phyloP scores from a whole-genome alignment of 2,797 vertebrate genomes.

The Argyrosomus regius region DNA sequence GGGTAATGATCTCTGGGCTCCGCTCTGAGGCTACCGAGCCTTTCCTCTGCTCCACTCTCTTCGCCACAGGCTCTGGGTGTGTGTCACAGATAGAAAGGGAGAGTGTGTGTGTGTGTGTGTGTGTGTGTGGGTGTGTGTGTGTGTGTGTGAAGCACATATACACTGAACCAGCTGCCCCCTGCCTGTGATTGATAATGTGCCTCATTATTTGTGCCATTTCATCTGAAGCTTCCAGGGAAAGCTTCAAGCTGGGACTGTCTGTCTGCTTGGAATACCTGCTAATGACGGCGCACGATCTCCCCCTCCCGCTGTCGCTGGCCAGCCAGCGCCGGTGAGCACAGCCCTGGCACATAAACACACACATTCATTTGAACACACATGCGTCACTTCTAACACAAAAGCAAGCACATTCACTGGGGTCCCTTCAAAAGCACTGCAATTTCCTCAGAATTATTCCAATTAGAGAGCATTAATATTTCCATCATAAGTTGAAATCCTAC shows the following conservation, averaged over 20 bases:
- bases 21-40: conserved; percentile 30
- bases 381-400: conserved; percentile 1
- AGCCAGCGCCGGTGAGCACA: conserved; percentile 17
- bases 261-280: conserved; percentile 74
- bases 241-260: conserved; percentile 72
- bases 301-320: not conserved
- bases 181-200: conserved; percentile 77
- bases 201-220: conserved; percentile 82
- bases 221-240: conserved; percentile 68
- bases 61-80: conserved; percentile 35
- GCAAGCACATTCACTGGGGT: not conserved
- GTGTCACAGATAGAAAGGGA: not conserved
- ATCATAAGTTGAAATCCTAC: too few relatives aligned
- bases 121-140: conserved; percentile 5
- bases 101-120: conserved; percentile 6
- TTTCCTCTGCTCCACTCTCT: conserved; percentile 46
- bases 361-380: conserved; percentile 6
- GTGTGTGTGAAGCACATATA: conserved; percentile 44
- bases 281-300: conserved; percentile 38
- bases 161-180: conserved; percentile 66
- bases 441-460: not conserved
- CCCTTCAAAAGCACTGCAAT: not conserved
- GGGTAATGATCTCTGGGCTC: conserved; percentile 62
- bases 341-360: conserved; percentile 28
- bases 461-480: not conserved